Conservation (phyloP, 2,888 invertebrate genomes). For the Cephus runcator region DNA sequence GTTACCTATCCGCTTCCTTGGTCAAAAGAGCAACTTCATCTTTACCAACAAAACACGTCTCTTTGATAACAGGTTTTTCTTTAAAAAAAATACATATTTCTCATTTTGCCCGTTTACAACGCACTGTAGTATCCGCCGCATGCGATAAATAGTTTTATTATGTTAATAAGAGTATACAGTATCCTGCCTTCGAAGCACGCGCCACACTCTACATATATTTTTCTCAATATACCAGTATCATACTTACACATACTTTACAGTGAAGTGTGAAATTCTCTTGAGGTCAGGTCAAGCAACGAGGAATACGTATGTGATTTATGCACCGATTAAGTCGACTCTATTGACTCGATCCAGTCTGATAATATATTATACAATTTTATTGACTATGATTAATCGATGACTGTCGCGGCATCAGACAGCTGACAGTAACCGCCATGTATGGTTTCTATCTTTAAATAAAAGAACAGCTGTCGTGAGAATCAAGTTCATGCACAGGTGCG, state of each 20-base stretch:
- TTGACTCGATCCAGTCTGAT: not conserved
- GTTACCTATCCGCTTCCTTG: not conserved
- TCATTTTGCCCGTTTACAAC: not conserved
- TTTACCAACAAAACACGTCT: not conserved
- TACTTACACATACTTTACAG: not conserved
- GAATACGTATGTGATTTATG: not conserved
- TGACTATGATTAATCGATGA: not conserved
- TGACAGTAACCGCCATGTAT: not conserved
- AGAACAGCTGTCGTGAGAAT: constrained; percentile 18
- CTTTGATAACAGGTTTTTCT: not conserved
- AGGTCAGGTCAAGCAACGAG: not conserved
- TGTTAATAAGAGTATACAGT: not conserved
- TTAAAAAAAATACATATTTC: not conserved
- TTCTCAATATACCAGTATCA: not conserved
- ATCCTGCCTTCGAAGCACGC: not conserved
- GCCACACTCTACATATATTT: not conserved
- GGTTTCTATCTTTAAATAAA: not conserved
- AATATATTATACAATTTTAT: not conserved
- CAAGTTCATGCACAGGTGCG: constrained; percentile 42
- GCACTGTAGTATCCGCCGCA: not conserved
- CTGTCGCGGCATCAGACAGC: not conserved
- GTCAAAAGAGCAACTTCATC: not conserved
- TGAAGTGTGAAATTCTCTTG: not conserved
- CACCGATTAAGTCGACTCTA: not conserved
- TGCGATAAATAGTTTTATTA: not conserved